These are phyloP conservation scores for Epizoanthus scotinus DNA, from an alignment of 92 coral and sea anemone genomes.

Conservation along the genomic window DNA sequence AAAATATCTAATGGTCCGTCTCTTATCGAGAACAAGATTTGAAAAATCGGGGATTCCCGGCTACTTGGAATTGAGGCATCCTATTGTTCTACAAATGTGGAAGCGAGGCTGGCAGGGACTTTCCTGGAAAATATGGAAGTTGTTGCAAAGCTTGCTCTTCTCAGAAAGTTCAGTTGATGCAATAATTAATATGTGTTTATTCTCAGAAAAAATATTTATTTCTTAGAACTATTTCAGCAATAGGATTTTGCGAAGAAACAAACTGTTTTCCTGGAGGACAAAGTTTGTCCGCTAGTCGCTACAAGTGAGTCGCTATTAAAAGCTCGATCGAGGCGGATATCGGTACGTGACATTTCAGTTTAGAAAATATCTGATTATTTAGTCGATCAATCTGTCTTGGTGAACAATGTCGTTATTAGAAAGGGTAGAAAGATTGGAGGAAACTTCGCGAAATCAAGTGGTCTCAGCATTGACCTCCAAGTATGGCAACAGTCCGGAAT, in stretches of 20 bases:
- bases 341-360: no score
- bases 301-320: no score
- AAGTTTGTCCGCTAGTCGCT: no score
- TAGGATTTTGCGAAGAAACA: not conserved
- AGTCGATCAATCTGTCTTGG: no score
- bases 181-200: not conserved
- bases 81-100: not conserved
- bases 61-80: not conserved
- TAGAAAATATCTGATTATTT: no score
- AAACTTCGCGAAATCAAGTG: slow-evolving; percentile 29
- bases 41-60: slow-evolving; percentile 30
- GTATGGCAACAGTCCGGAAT: slow-evolving; percentile 29
- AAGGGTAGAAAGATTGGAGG: slow-evolving; percentile 30
- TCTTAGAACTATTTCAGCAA: not conserved
- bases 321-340: no score
- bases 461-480: slow-evolving; percentile 30
- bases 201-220: slow-evolving; percentile 23
- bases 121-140: slow-evolving; percentile 28
- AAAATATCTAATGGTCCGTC: no score
- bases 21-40: no score
- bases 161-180: not conserved
- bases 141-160: not conserved
- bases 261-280: not conserved
- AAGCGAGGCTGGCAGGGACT: slow-evolving; percentile 32
- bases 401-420: slow-evolving; percentile 31